phyloP scores from a whole-genome alignment of 92 coral and sea anemone genomes.

The Bergia sp. region DNA sequence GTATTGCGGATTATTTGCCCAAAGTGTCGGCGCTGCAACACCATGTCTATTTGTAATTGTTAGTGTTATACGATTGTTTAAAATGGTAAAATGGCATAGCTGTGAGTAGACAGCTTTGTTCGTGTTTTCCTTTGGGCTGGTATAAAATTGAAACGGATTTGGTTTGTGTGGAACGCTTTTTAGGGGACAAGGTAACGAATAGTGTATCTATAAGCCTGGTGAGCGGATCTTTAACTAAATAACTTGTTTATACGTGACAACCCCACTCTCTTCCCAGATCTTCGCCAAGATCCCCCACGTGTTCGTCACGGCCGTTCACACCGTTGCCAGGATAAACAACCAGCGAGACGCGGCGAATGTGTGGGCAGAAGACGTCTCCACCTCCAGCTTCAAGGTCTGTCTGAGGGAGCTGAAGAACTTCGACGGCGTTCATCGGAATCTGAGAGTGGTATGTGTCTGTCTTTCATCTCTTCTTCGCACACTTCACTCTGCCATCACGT shows the following conservation, averaged over 20 bases:
- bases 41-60: too few relatives aligned
- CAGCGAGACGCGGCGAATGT: conserved; percentile 34
- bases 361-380: conserved; percentile 27
- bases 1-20: too few relatives aligned
- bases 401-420: conserved; percentile 10
- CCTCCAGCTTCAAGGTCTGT: conserved; percentile 1
- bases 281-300: conserved; percentile 4
- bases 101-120: too few relatives aligned
- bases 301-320: conserved; percentile 21
- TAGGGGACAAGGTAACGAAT: too few relatives aligned
- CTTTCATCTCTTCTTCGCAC: background rate
- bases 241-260: background rate
- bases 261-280: background rate
- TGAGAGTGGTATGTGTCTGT: conserved; percentile 4
- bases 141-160: too few relatives aligned
- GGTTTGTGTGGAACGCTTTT: too few relatives aligned
- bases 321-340: conserved; percentile 11
- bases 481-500: background rate
- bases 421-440: background rate
- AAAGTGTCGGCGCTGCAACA: too few relatives aligned
- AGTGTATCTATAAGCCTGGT: too few relatives aligned
- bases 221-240: too few relatives aligned
- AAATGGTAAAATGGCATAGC: too few relatives aligned
- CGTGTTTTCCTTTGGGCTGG: too few relatives aligned
- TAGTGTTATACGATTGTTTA: too few relatives aligned